Base-by-base conservation (phyloP, 2,797 vertebrate species). In the Fistularia commersonii region DNA sequence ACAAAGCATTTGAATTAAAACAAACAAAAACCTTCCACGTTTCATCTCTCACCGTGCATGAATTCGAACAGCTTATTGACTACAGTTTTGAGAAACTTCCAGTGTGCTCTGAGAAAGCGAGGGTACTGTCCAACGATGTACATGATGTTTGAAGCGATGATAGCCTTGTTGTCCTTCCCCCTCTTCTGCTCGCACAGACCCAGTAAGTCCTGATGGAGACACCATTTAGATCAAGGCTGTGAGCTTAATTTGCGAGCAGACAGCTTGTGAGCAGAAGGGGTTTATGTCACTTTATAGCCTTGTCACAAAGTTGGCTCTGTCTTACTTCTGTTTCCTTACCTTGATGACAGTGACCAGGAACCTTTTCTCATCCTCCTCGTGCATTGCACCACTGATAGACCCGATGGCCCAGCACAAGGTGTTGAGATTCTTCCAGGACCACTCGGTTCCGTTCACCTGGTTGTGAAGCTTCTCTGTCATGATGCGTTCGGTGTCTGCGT, bases 381-480 rank as follows among this genome's bases (percentile, higher is more conserved):
- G 96, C 97, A 99, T 99, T 3, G 97, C 97, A 0, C 97, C 97
- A 11, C 97, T 99, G 86, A 99, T 98, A 57, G 97, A 99, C 11
- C 97, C 97, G 35, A 99, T 99, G 63, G 96, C 97, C 97, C 96
- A 98, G 81, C 96, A 98, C 32, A 99, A 66, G 0, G 95, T 99
- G 86, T 99, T 99, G 58, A 99, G 89, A 83, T 99, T 99, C 82
- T 96, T 98, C 97, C 97, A 99, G 0, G 96, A 98, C 97, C 97
- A 99, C 46, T 99, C 97, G 0, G 93, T 94, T 6, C 96, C 96
- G 14, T 98, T 99, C 71, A 99, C 97, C 88, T 99, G 97, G 88
- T 98, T 98, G 72, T 98, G 96, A 64, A 99, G 95, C 77, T 99
- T 99, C 71, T 99, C 95, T 0, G 96, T 98, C 96, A 98, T 99